Conservation (phyloP, 2,888 invertebrate species). For the Eurytoma adleriae region DNA sequence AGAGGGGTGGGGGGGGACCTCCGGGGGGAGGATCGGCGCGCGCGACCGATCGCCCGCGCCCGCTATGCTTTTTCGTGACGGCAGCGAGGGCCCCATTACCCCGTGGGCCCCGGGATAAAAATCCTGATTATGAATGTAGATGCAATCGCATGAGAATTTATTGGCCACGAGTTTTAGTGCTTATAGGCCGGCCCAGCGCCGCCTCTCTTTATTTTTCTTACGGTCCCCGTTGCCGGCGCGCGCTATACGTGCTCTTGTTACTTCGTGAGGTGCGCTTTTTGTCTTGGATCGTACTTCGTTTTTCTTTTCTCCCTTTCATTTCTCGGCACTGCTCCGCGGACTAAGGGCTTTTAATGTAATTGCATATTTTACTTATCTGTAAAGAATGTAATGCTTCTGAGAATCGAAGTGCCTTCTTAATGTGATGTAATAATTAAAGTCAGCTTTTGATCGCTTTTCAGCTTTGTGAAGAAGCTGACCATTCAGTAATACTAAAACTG, state of each 20-base stretch:
- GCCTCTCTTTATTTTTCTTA: conserved; percentile 6
- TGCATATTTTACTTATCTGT: conserved; percentile 1
- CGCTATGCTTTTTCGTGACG: conserved; percentile 29
- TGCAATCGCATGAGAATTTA: conserved; percentile 48
- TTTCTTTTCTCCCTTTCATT: background rate
- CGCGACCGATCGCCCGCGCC: conserved; percentile 6
- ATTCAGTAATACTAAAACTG: too few relatives aligned
- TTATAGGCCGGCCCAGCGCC: background rate
- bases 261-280: conserved; percentile 24
- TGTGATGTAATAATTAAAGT: background rate
- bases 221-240: background rate
- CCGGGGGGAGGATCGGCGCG: background rate
- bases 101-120: conserved; percentile 26
- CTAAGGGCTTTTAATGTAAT: conserved; percentile 14
- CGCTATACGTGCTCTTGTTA: background rate
- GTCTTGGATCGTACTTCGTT: background rate
- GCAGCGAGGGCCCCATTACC: conserved; percentile 5
- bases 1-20: background rate
- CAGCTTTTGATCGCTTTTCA: too few relatives aligned
- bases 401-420: too few relatives aligned
- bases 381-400: background rate
- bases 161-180: conserved; percentile 37
- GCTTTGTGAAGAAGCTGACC: too few relatives aligned
- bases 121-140: conserved; percentile 46
- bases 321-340: too few relatives aligned